phyloP scores from a whole-genome alignment of 2,888 invertebrate genomes.

The Dynastes hyllus region DNA sequence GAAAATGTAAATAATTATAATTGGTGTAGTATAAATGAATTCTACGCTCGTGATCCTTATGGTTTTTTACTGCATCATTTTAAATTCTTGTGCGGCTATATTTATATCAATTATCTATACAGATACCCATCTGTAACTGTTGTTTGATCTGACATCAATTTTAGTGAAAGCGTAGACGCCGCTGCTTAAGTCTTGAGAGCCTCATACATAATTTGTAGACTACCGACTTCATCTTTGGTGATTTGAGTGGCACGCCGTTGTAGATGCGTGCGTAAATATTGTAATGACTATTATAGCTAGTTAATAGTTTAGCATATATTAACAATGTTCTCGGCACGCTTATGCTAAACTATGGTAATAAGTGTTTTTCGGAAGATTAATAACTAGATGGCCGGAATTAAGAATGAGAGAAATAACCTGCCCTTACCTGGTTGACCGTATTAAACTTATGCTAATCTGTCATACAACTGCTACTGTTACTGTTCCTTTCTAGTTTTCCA shows the following conservation, averaged over 20 bases:
- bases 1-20: too few relatives aligned
- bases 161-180: constrained; percentile 44
- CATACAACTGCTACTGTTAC: constrained; percentile 54
- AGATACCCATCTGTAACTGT: too few relatives aligned
- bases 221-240: constrained; percentile 50
- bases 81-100: not conserved
- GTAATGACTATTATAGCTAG: constrained; percentile 62
- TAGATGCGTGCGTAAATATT: constrained; percentile 60
- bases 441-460: constrained; percentile 59
- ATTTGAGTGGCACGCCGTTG: constrained; percentile 36
- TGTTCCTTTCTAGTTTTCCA: constrained; percentile 54
- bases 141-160: not conserved
- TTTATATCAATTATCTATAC: not conserved
- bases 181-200: constrained; percentile 25
- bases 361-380: constrained; percentile 63
- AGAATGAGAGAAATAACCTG: constrained; percentile 55
- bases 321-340: constrained; percentile 63
- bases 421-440: constrained; percentile 54
- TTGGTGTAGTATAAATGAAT: not conserved
- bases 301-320: constrained; percentile 62
- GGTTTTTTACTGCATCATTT: not conserved
- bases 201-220: constrained; percentile 43
- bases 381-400: constrained; percentile 61
- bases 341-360: constrained; percentile 67
- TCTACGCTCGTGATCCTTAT: constrained; percentile 4